A percentile compares a stretch with the other conserved stretches of the same genome.
These are phyloP conservation scores for Tribolium madens DNA, from an alignment of 1,140 invertebrate genomes.

Conservation along the genomic window DNA sequence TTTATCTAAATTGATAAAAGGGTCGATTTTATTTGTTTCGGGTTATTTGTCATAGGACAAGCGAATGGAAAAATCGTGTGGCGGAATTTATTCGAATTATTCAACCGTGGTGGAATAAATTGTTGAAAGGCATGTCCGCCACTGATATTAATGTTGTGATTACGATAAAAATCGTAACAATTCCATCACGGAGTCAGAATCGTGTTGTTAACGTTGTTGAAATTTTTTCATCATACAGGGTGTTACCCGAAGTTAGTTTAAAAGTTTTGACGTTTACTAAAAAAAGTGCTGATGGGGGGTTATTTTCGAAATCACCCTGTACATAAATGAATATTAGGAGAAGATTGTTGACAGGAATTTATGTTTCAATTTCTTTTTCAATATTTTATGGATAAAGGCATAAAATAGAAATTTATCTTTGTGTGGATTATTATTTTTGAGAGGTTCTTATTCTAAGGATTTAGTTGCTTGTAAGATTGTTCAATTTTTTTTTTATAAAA, in stretches of 20 bases:
- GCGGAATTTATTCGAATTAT: not conserved
- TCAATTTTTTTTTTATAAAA: no score
- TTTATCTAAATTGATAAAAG: conserved; percentile 26
- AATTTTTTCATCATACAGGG: not conserved
- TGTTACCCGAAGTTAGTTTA: not conserved
- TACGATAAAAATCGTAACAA: not conserved
- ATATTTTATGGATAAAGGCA: no score
- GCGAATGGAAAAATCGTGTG: not conserved
- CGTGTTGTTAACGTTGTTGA: not conserved
- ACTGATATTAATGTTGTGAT: not conserved
- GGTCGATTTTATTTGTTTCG: not conserved
- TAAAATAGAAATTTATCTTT: no score
- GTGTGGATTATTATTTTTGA: no score
- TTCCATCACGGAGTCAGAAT: not conserved
- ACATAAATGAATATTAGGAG: no score
- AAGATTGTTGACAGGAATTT: no score
- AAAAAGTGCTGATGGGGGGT: no score
- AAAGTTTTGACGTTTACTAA: no score
- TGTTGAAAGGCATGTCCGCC: not conserved
- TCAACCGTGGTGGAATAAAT: not conserved
- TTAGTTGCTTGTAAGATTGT: no score
- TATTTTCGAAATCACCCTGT: no score
- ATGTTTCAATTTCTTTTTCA: no score
- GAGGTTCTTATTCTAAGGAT: no score
- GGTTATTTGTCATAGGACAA: conserved; percentile 1